These are phyloP conservation scores for Eupithecia insigniata DNA, from an alignment of 2,888 invertebrate genomes.

Conservation along the genomic window DNA sequence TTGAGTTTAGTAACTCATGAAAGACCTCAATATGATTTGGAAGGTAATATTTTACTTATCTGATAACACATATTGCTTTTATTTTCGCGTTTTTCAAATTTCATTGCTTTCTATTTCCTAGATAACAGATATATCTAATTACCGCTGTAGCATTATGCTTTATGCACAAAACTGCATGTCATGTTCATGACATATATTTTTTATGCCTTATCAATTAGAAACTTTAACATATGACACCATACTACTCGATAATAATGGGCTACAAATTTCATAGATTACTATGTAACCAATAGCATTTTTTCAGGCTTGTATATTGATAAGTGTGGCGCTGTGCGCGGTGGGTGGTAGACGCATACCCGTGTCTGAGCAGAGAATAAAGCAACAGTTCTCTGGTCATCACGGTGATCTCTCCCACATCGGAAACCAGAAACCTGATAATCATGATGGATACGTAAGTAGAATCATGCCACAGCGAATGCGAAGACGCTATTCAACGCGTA, in stretches of 20 bases:
- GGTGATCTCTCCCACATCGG: conserved; percentile 64
- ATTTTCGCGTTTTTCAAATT: background rate
- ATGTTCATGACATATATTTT: background rate
- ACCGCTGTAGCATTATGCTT: background rate
- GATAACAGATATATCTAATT: background rate
- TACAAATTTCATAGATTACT: background rate
- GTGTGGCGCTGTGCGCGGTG: conserved; percentile 59
- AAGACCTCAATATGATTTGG: conserved; percentile 66
- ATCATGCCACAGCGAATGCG: background rate
- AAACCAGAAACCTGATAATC: conserved; percentile 64
- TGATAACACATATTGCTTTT: conserved; percentile 5
- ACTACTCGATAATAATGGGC: background rate
- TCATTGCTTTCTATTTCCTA: background rate
- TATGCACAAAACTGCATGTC: background rate
- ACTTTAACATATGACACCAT: background rate
- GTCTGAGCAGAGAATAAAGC: conserved; percentile 64
- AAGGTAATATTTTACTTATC: conserved; percentile 58
- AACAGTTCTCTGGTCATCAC: conserved; percentile 52
- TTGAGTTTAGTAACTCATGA: conserved; percentile 54
- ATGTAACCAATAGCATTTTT: conserved; percentile 37
- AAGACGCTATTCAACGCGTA: background rate
- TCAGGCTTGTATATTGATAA: conserved; percentile 59
- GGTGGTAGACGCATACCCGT: conserved; percentile 57
- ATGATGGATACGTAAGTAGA: conserved; percentile 73
- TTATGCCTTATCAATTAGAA: background rate